Base-by-base conservation (phyloP, 2,888 invertebrate species). In the Coelopa pilipes region DNA sequence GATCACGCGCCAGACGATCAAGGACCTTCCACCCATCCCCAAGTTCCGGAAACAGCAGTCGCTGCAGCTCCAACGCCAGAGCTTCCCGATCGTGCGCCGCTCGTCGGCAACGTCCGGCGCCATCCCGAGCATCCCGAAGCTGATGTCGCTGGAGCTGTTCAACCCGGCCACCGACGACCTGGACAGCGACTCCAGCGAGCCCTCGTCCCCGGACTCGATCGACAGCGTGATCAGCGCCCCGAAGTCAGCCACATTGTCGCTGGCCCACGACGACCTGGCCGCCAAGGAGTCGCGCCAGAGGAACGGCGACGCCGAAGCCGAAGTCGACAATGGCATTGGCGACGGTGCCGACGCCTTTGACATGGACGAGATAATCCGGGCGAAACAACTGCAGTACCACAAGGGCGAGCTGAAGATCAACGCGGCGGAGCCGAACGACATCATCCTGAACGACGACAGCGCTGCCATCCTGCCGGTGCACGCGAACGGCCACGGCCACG, bases 121-220 rank as follows among this genome's bases (percentile, higher is more conserved):
- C 76, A 89, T 90, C 0, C 89, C 91, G 24, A 91, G 91, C 0
- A 89, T 94, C 73, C 94, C 95, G 0, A 92, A 94, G 77, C 88
- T 96, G 17, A 89, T 95, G 82, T 93, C 94, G 1, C 86, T 96
- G 73, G 96, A 96, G 83, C 89, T 96, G 4, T 96, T 95, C 83
- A 96, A 96, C 88, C 96, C 96, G 1, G 96, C 95, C 82, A 95
- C 93, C 9, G 96, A 96, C 83, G 96, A 96, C 82, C 90, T 95
- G 86, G 96, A 96, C 84, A 96, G 95, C 82, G 96, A 96, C 84
- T 95, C 95, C 0, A 95, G 94, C 82, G 93, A 95, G 13, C 86
- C 88, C 13, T 95, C 95, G 0, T 95, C 96, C 0, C 95, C 96
- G 1, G 95, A 95, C 84, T 95, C 95, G 1, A 92, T 94, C 1